phyloP scores from a whole-genome alignment of 2,797 vertebrate species.

The Avahi laniger region DNA sequence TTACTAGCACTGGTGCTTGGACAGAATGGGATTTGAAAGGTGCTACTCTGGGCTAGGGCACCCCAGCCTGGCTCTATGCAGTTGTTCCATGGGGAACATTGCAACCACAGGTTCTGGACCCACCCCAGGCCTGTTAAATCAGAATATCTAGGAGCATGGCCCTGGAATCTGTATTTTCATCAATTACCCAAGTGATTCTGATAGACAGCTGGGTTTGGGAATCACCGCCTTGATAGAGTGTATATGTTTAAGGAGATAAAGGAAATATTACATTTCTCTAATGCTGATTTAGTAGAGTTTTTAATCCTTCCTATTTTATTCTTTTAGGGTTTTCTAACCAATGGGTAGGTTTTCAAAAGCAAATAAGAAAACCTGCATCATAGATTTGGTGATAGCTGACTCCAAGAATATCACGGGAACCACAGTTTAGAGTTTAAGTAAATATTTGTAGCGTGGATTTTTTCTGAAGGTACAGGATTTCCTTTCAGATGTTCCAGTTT shows the following conservation, averaged over 20 bases:
- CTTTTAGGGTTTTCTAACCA: slow-evolving; percentile 41
- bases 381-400: background rate
- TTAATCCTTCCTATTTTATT: background rate
- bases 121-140: background rate
- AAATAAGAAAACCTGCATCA: slow-evolving; percentile 40
- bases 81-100: accelerated
- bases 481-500: background rate
- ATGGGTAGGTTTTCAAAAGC: slow-evolving; percentile 21
- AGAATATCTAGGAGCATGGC: accelerated
- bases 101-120: background rate
- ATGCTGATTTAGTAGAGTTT: background rate
- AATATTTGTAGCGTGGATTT: background rate
- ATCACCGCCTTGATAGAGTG: background rate
- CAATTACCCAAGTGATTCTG: background rate
- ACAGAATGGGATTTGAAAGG: background rate
- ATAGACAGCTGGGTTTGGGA: background rate
- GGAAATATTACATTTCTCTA: background rate
- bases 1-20: background rate
- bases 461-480: slow-evolving; percentile 51
- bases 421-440: background rate
- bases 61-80: accelerated
- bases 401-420: background rate
- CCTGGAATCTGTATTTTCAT: background rate
- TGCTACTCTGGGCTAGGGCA: background rate
- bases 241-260: background rate